A percentile compares a stretch with the other conserved stretches of the same genome.
Conservation (phyloP, 1,140 invertebrate genomes). For the Anthonomus grandis region DNA sequence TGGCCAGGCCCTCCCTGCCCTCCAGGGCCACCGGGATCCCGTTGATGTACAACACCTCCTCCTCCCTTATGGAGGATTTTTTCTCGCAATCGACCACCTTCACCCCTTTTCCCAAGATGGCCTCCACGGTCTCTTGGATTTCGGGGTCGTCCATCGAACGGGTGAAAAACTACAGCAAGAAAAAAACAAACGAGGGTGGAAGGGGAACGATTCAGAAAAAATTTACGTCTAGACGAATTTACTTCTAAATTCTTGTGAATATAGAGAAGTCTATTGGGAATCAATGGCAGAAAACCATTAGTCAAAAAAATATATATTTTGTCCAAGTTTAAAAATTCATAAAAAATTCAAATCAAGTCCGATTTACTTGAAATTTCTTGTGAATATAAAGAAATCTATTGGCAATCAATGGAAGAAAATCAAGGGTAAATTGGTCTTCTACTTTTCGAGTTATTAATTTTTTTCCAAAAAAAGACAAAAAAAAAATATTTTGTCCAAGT, state of each 20-base stretch:
- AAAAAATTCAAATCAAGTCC: too few species aligned
- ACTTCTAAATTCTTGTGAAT: not conserved
- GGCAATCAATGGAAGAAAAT: too few species aligned
- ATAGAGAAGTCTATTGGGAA: not conserved
- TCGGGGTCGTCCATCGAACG: slow-evolving; percentile 65
- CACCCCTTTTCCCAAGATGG: slow-evolving; percentile 69
- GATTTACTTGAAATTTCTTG: too few species aligned
- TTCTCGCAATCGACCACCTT: slow-evolving; percentile 76
- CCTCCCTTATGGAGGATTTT: slow-evolving; percentile 67
- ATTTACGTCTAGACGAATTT: not conserved
- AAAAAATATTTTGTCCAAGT: too few species aligned
- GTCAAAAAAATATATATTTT: too few species aligned
- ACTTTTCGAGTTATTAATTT: too few species aligned
- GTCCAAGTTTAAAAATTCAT: too few species aligned
- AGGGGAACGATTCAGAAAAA: not conserved
- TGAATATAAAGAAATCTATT: too few species aligned
- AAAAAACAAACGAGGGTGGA: not conserved
- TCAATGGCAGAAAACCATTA: too few species aligned
- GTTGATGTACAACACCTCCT: slow-evolving; percentile 72
- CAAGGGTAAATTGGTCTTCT: too few species aligned
- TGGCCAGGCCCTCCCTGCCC: slow-evolving; percentile 66
- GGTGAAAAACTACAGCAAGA: slow-evolving; percentile 15
- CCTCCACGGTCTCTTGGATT: slow-evolving; percentile 74
- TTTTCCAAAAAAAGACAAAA: too few species aligned
- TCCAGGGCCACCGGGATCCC: slow-evolving; percentile 68